Percentiles rank a stretch among this genome's conserved stretches.
Evolutionary conservation across 2,113 vertebrate genomes (phyloP).

Genomic region (Xenopus borealis): DNA sequence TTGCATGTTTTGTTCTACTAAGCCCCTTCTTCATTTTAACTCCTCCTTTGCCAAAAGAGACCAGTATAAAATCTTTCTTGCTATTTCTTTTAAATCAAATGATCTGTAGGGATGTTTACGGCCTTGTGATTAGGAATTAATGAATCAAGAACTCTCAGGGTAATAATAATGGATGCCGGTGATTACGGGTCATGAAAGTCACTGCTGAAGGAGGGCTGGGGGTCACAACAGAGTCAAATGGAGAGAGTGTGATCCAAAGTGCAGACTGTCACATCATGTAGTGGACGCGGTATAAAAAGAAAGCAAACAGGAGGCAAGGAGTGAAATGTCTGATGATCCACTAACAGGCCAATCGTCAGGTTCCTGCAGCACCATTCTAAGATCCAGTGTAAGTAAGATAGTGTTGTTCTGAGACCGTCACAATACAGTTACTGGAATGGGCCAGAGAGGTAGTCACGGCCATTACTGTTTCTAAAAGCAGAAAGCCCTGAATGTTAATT

Average conservation of each 20-base stretch:
- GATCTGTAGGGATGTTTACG: neutral
- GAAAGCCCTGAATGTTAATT: too few relatives aligned
- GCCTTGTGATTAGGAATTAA: neutral
- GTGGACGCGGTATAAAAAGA: too few relatives aligned
- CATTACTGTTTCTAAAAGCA: too few relatives aligned
- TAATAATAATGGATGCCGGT: neutral
- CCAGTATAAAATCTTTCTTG: conserved; percentile 10
- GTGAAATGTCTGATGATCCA: too few relatives aligned
- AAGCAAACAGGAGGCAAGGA: too few relatives aligned
- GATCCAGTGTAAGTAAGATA: too few relatives aligned
- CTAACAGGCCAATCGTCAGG: too few relatives aligned
- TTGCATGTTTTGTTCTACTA: neutral
- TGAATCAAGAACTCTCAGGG: neutral
- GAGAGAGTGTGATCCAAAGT: neutral
- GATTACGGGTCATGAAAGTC: neutral
- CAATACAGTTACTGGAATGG: too few relatives aligned
- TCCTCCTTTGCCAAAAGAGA: conserved; percentile 12
- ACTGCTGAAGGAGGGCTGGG: neutral
- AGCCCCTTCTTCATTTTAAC: conserved; percentile 1
- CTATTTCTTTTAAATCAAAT: neutral
- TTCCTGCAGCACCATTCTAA: too few relatives aligned
- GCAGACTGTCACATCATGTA: neutral
- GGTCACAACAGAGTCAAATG: neutral
- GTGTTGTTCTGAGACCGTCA: too few relatives aligned
- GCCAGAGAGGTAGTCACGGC: too few relatives aligned